Percentiles rank a stretch among this genome's conserved stretches.
These are phyloP conservation scores for Tubulanus polymorphus DNA, from an alignment of 2,888 invertebrate species.

Conservation along the genomic window DNA sequence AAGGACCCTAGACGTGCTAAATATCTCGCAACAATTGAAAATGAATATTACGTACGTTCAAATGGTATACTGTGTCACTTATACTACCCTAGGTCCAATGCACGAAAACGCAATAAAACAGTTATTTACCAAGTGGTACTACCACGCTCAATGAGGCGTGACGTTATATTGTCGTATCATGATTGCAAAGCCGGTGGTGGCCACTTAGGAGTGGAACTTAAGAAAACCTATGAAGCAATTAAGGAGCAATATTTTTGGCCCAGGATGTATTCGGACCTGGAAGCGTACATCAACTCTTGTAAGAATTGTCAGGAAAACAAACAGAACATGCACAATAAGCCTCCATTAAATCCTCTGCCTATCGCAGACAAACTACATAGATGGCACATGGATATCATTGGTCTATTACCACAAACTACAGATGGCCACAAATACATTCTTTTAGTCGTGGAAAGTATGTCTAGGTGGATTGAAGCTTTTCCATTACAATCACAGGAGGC, in stretches of 20 bases:
- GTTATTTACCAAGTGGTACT: slow-evolving; percentile 16
- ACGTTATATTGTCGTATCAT: slow-evolving; percentile 9
- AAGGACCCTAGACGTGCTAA: neutral
- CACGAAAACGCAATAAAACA: neutral
- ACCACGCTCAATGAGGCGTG: slow-evolving; percentile 5
- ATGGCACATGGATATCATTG: neutral
- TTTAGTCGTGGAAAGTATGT: slow-evolving; percentile 13
- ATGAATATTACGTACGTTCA: slow-evolving; percentile 1
- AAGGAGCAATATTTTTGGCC: slow-evolving; percentile 18
- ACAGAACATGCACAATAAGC: neutral
- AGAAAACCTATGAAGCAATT: slow-evolving; percentile 12
- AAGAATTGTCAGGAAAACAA: slow-evolving; percentile 19
- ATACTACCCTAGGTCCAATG: slow-evolving; percentile 5
- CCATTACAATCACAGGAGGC: slow-evolving; percentile 12
- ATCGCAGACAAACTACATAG: neutral
- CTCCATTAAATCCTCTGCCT: slow-evolving; percentile 7
- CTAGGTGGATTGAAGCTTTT: slow-evolving; percentile 17
- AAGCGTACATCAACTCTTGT: slow-evolving; percentile 16
- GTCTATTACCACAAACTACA: neutral
- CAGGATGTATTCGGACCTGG: slow-evolving; percentile 17
- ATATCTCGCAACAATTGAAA: slow-evolving; percentile 1
- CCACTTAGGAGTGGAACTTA: slow-evolving; percentile 10
- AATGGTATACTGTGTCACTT: slow-evolving; percentile 13
- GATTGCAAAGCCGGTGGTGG: slow-evolving; percentile 15
- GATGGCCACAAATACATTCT: slow-evolving; percentile 8